A percentile compares a stretch with the other conserved stretches of the same genome.
phyloP scores from a whole-genome alignment of 1,140 invertebrate genomes.

The Holotrichia oblita region DNA sequence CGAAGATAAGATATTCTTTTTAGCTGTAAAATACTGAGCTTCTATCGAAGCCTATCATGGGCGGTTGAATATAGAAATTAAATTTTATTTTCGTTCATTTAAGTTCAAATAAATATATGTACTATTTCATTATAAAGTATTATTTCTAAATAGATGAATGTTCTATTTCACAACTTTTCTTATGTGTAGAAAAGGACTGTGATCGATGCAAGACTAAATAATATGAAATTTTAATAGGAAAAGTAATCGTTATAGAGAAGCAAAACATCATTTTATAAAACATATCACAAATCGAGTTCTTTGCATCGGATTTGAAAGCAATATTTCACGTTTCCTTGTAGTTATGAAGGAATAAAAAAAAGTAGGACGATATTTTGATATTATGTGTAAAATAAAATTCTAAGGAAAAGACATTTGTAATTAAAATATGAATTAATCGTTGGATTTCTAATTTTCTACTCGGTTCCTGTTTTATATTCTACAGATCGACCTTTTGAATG shows the following conservation, averaged over 20 bases:
- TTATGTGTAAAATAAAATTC: background rate
- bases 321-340: slow-evolving; percentile 12
- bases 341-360: background rate
- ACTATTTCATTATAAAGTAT: background rate
- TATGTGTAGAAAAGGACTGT: slow-evolving; percentile 17
- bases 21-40: slow-evolving; percentile 30
- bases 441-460: background rate
- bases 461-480: background rate
- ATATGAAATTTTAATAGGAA: background rate
- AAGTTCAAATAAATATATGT: background rate
- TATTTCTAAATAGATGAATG: background rate
- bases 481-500: background rate
- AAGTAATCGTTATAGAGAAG: background rate
- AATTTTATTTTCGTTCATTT: background rate
- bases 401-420: background rate
- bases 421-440: background rate
- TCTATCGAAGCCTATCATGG: background rate
- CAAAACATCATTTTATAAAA: slow-evolving; percentile 1
- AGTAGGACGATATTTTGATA: slow-evolving; percentile 26
- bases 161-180: too few species aligned
- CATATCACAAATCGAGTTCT: slow-evolving; percentile 3
- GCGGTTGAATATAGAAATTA: background rate
- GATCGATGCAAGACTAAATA: slow-evolving; percentile 24
- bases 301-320: slow-evolving; percentile 25
- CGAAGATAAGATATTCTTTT: slow-evolving; percentile 1